phyloP scores from a whole-genome alignment of 2,797 vertebrate genomes.

The Coranthus polyacanthus region DNA sequence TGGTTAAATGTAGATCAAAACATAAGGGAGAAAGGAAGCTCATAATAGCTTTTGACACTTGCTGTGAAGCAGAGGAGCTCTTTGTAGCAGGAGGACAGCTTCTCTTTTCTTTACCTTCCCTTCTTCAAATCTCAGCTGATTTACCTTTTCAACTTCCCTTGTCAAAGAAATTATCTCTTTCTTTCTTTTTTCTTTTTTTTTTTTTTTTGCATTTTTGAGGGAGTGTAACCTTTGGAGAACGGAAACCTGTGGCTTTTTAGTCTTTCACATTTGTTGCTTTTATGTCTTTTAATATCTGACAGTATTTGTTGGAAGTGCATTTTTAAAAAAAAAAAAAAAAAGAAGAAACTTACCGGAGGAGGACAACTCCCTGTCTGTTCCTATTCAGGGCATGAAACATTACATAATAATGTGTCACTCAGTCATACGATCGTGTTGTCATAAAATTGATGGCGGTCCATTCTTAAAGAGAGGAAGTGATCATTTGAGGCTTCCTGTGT shows the following conservation, averaged over 20 bases:
- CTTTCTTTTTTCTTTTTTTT: background rate
- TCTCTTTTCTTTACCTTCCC: conserved; percentile 30
- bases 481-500: conserved; percentile 76
- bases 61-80: conserved; percentile 61
- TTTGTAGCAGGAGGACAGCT: conserved; percentile 41
- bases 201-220: conserved; percentile 13
- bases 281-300: conserved; percentile 20
- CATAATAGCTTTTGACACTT: conserved; percentile 69
- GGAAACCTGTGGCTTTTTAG: conserved; percentile 44
- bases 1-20: conserved; percentile 79
- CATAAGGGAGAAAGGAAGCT: conserved; percentile 54
- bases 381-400: conserved; percentile 48
- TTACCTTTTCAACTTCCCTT: conserved; percentile 46
- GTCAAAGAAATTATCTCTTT: conserved; percentile 44
- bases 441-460: conserved; percentile 73
- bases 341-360: background rate
- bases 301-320: background rate
- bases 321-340: background rate
- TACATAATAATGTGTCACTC: conserved; percentile 59
- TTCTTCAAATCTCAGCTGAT: conserved; percentile 51
- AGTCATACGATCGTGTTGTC: conserved; percentile 55
- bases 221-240: conserved; percentile 10
- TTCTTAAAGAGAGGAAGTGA: conserved; percentile 78
- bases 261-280: conserved; percentile 4
- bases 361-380: conserved; percentile 51